Evolutionary conservation across 2,888 invertebrate genomes (phyloP).

Genomic region (Molorchus minor): DNA sequence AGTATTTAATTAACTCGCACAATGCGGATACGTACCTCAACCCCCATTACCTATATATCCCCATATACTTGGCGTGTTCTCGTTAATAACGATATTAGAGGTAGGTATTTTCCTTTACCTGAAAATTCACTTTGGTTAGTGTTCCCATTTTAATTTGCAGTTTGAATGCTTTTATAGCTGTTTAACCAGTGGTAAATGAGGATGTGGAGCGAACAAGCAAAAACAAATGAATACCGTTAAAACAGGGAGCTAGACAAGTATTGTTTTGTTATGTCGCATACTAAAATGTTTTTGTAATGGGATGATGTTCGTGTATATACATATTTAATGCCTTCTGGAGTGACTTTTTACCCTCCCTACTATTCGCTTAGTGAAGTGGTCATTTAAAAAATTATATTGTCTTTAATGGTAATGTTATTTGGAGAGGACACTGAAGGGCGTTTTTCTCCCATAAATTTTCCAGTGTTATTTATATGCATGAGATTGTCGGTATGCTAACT

Average conservation of each 20-base stretch:
- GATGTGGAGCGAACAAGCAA: not conserved
- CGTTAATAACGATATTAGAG: not conserved
- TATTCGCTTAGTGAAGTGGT: no score
- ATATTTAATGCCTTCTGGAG: no score
- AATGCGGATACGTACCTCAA: not conserved
- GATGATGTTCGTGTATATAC: no score
- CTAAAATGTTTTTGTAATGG: no score
- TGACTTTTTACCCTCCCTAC: no score
- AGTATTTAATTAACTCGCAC: not conserved
- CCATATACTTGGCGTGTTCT: not conserved
- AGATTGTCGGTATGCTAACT: no score
- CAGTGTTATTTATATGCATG: no score
- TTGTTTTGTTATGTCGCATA: not conserved
- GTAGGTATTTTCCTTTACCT: slow-evolving; percentile 4
- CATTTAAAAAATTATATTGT: no score
- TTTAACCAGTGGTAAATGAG: not conserved
- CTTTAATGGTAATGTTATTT: no score
- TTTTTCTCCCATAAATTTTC: no score
- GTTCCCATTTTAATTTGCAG: not conserved
- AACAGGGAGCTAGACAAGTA: no score
- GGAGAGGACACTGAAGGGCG: no score
- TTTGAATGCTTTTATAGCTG: slow-evolving; percentile 2
- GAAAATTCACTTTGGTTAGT: not conserved
- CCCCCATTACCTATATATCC: not conserved
- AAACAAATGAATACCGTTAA: not conserved